Base-by-base conservation (phyloP, 2,113 vertebrate species). In the Pygoscelis adeliae region DNA sequence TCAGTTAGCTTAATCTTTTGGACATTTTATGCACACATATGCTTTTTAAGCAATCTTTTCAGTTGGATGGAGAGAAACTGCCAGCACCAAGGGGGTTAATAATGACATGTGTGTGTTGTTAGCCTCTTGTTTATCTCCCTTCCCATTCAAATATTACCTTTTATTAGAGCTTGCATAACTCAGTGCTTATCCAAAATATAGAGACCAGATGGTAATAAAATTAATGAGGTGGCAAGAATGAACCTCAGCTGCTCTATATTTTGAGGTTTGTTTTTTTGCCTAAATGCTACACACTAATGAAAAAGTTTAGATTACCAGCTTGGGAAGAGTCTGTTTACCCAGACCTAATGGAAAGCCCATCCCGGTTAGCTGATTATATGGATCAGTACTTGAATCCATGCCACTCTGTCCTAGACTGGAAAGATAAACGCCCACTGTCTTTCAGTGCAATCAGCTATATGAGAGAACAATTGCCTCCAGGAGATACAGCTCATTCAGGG, bases 121-220 rank as follows among this genome's bases (percentile, higher is more conserved):
- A 84, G 40, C 13, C 38, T 87, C 52, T 65, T 94, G 76, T 91
- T 92, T 94, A 73, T 71, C 55, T 90, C 38, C 47, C 47, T 90
- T 93, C 42, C 55, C 42, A 50, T 92, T 96, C 93, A 91, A 94
- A 89, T 87, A 94, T 79, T 94, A 83, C 83, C 73, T 96, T 89
- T 91, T 94, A 91, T 94, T 96, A 91, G 89, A 82, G 53, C 87
- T 95, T 96, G 62, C 53, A 58, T 95, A 95, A 84, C 81, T 85
- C 26, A 32, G 53, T 67, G 72, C 67, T 88, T 73, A 88, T 77
- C 76, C 71, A 94, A 97, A 93, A 78, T 88, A 77, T 23, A 92
- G 85, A 88, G 85, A 96, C 92, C 90, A 97, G 95, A 96, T 96
- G 96, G 93, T 77, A 88, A 92, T 95, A 94, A 97, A 97, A 93